Percentiles rank a stretch among this genome's conserved stretches.
Evolutionary conservation across 2,797 vertebrate species (phyloP).

Genomic region (Chloroceryle amazona): DNA sequence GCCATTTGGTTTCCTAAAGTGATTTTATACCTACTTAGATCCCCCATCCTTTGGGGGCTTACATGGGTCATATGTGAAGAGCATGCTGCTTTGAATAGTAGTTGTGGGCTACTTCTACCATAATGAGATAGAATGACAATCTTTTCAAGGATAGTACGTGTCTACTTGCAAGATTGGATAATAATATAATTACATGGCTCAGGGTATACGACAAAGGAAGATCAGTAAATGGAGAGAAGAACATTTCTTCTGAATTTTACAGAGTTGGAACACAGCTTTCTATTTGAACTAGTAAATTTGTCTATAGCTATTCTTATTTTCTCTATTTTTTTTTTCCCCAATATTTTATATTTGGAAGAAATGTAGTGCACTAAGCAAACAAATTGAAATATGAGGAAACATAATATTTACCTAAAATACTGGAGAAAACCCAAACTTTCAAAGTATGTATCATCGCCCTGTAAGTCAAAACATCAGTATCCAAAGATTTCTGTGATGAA

Average conservation of each 20-base stretch:
- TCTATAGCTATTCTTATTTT: background rate
- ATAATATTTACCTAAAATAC: background rate
- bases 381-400: background rate
- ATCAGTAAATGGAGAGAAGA: background rate
- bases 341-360: background rate
- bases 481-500: background rate
- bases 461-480: background rate
- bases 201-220: background rate
- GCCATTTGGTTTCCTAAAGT: background rate
- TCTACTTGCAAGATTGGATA: background rate
- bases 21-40: background rate
- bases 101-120: background rate
- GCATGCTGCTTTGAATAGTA: background rate
- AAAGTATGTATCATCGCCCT: background rate
- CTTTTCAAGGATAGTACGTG: background rate
- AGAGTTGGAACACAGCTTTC: background rate
- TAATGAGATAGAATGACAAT: background rate
- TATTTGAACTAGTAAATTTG: background rate
- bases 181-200: background rate
- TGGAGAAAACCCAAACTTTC: background rate
- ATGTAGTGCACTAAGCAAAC: background rate
- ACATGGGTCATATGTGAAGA: background rate
- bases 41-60: background rate
- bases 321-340: accelerated
- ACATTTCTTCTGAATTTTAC: background rate